Evolutionary conservation across 2,113 vertebrate genomes (phyloP), one percentile per base, ranked within the genome.

Genomic region (Mus spicilegus): DNA sequence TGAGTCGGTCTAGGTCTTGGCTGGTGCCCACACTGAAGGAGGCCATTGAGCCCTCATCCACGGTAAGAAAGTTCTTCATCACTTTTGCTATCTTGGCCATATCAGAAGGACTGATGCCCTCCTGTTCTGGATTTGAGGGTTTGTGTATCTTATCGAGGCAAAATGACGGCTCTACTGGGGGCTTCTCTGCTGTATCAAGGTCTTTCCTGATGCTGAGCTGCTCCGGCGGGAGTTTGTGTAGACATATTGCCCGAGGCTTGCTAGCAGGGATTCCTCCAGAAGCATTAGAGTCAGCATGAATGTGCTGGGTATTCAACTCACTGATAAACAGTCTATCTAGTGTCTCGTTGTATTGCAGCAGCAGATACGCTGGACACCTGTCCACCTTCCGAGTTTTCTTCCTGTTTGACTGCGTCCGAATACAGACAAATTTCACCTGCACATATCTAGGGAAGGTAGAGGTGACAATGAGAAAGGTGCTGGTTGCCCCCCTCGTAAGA

Each of bases 361-460:
- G 95, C 89, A 98, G 92, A 85, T 97, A 98, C 0, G 98, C 98
- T 5, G 98, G 98, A 87, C 98, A 98, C 63, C 65, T 42, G 80
- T 91, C 81, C 1, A 76, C 84, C 7, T 92, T 77, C 4, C 30
- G 77, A 33, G 91, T 82, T 94, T 93, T 98, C 95, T 96, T 97
- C 73, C 96, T 96, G 70, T 97, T 91, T 92, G 97, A 97, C 61
- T 97, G 96, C 33, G 94, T 90, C 78, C 95, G 77, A 89, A 96
- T 89, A 92, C 98, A 98, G 93, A 98, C 96, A 97, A 98, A 98
- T 89, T 97, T 98, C 97, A 98, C 98, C 89, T 96, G 97, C 94
- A 98, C 91, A 11, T 98, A 98, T 91, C 98, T 98, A 96, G 89
- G 86, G 93, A 95, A 97, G 90, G 96, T 11, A 97, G 96, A 97